A percentile compares a stretch with the other conserved stretches of the same genome.
Evolutionary conservation across 2,113 vertebrate species (phyloP).

Genomic region (Vulpes ferrilata): DNA sequence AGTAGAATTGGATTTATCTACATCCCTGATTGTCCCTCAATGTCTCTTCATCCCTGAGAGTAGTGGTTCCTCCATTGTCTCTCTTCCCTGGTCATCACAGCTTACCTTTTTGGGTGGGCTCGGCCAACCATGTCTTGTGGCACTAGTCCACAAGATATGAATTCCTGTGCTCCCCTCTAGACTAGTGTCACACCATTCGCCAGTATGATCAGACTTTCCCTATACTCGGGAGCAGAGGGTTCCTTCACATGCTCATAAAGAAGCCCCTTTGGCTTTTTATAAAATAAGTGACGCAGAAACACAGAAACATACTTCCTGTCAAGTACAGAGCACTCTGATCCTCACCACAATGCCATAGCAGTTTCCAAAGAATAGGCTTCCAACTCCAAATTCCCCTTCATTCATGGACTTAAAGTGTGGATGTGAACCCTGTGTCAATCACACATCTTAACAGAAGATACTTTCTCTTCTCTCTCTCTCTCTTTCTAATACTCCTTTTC

Average conservation of each 20-base stretch:
- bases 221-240: not conserved
- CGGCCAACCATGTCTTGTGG: not conserved
- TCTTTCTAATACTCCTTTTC: constrained; percentile 37
- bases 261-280: not conserved
- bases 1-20: not conserved
- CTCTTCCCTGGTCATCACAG: not conserved
- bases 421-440: not conserved
- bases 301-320: not conserved
- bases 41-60: not conserved
- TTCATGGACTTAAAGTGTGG: constrained; percentile 39
- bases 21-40: not conserved
- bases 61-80: not conserved
- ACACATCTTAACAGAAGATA: constrained; percentile 5
- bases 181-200: not conserved
- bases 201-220: not conserved
- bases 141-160: not conserved
- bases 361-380: not conserved
- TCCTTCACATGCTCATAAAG: not conserved
- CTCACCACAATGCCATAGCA: not conserved
- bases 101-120: constrained; percentile 8
- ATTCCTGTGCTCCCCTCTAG: not conserved
- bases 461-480: not conserved
- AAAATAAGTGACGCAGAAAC: not conserved
- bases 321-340: not conserved
- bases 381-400: constrained; percentile 37